Conservation (phyloP, 1,140 invertebrate species). For the Pygmarrhopalites habei region DNA sequence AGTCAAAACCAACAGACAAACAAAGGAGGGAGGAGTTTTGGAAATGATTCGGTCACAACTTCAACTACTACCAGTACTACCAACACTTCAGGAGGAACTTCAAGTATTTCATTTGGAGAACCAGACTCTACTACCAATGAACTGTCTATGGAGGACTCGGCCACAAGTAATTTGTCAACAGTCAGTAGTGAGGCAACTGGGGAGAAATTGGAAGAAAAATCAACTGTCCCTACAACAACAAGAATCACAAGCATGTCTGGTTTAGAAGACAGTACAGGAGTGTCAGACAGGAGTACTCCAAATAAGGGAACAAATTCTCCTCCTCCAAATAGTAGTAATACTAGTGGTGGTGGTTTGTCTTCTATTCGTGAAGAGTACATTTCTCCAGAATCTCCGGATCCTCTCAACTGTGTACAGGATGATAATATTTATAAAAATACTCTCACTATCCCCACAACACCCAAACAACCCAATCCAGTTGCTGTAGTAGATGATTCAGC, state of each 20-base stretch:
- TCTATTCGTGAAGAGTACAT: conserved; percentile 14
- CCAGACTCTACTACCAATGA: conserved; percentile 2
- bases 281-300: no score
- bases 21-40: no score
- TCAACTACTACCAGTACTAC: neutral
- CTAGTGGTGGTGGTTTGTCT: neutral
- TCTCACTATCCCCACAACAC: conserved; percentile 46
- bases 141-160: no score
- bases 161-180: no score
- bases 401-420: conserved; percentile 9
- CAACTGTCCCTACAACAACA: no score
- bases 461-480: conserved; percentile 46
- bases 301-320: no score
- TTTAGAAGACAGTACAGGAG: no score
- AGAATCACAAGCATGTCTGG: no score
- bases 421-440: conserved; percentile 49
- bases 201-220: no score
- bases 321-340: neutral
- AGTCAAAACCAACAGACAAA: neutral
- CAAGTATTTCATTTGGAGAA: neutral
- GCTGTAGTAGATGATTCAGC: conserved; percentile 12
- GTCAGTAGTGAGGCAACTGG: no score
- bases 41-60: no score
- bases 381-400: conserved; percentile 35
- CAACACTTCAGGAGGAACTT: neutral